Percentiles rank a stretch among this genome's conserved stretches.
These are phyloP conservation scores for Pterostichus madidus DNA, from an alignment of 2,888 invertebrate species.

Conservation along the genomic window DNA sequence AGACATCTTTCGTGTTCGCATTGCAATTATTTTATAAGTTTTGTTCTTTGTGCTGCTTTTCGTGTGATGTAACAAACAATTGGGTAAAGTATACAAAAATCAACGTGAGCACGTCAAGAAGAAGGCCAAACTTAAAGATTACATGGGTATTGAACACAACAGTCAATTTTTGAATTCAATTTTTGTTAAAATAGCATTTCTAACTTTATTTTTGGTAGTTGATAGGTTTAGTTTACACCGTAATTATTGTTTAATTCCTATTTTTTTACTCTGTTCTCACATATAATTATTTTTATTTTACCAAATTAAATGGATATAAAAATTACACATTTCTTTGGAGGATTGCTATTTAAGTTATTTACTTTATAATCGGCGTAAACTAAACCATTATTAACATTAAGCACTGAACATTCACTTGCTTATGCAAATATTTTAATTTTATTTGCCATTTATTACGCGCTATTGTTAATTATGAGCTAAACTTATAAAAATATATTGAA, in stretches of 20 bases:
- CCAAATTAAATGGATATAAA: neutral
- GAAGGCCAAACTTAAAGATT: conserved; percentile 92
- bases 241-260: conserved; percentile 61
- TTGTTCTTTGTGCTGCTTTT: conserved; percentile 81
- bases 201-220: conserved; percentile 63
- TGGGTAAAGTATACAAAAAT: conserved; percentile 87
- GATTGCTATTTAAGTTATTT: conserved; percentile 10
- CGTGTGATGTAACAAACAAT: conserved; percentile 77
- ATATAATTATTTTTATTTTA: neutral
- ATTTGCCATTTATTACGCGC: conserved; percentile 53
- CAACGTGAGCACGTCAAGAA: conserved; percentile 88
- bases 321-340: neutral
- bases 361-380: conserved; percentile 47
- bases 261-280: neutral
- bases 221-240: conserved; percentile 69
- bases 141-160: conserved; percentile 81
- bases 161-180: conserved; percentile 54
- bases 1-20: conserved; percentile 68
- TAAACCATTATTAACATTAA: conserved; percentile 57
- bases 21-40: conserved; percentile 69
- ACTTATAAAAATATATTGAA: conserved; percentile 1
- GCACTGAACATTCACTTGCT: conserved; percentile 59
- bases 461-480: conserved; percentile 44
- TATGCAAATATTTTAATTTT: conserved; percentile 55
- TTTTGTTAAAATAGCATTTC: conserved; percentile 34